Evolutionary conservation across 2,888 invertebrate species (phyloP).

Genomic region (Eupithecia tripunctaria): DNA sequence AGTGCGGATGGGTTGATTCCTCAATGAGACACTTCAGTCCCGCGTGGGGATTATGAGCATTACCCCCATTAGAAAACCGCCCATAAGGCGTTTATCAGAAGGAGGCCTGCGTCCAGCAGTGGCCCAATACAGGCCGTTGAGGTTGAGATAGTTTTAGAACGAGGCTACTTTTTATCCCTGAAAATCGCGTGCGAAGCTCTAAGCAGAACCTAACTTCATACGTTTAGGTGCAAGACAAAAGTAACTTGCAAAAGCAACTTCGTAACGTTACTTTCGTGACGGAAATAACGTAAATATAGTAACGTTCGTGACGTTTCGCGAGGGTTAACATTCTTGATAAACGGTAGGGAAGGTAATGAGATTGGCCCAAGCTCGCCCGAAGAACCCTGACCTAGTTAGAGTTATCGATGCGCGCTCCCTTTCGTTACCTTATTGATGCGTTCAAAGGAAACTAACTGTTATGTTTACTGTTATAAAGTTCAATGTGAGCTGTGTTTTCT

Average conservation of each 20-base stretch:
- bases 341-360: constrained; percentile 27
- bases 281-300: neutral
- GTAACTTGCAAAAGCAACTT: neutral
- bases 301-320: neutral
- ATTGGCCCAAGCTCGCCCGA: constrained; percentile 28
- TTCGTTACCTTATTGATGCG: constrained; percentile 63
- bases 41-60: too few relatives aligned
- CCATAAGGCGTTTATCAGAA: too few relatives aligned
- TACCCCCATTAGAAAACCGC: too few relatives aligned
- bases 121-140: too few relatives aligned
- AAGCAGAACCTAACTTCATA: neutral
- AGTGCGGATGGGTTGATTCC: too few relatives aligned
- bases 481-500: constrained; percentile 33
- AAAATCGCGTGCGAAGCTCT: neutral
- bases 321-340: constrained; percentile 6
- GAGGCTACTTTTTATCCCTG: neutral
- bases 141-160: too few relatives aligned
- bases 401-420: constrained; percentile 72
- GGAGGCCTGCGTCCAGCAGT: too few relatives aligned
- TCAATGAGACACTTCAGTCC: too few relatives aligned
- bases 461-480: constrained; percentile 30
- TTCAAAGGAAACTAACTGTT: constrained; percentile 30
- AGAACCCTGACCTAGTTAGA: constrained; percentile 72
- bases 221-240: neutral
- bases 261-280: neutral